Conservation (phyloP, 2,888 invertebrate genomes). For the Anoplius nigerrimus region DNA sequence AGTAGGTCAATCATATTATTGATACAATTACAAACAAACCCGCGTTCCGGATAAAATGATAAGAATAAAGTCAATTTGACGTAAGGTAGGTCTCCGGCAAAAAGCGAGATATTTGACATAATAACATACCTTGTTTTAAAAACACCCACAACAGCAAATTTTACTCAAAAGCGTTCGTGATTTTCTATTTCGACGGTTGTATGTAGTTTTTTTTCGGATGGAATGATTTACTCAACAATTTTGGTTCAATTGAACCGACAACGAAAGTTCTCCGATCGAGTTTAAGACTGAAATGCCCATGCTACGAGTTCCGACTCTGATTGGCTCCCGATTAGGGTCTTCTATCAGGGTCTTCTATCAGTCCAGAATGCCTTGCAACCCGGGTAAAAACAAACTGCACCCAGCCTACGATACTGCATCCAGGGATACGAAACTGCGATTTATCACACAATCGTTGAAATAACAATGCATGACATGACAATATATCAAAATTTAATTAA, state of each 20-base stretch:
- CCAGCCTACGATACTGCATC: no score
- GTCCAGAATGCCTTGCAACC: constrained; percentile 69
- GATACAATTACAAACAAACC: not conserved
- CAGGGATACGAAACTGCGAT: no score
- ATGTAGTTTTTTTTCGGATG: constrained; percentile 28
- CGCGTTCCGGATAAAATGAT: not conserved
- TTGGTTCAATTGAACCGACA: constrained; percentile 61
- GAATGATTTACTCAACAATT: constrained; percentile 58
- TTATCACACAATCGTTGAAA: no score
- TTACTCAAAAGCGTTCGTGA: constrained; percentile 34
- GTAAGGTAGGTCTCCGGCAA: constrained; percentile 36
- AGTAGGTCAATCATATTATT: constrained; percentile 8
- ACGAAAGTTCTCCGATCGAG: constrained; percentile 68
- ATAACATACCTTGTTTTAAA: constrained; percentile 63
- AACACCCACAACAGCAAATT: constrained; percentile 53
- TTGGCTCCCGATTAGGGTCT: constrained; percentile 74
- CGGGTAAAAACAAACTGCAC: constrained; percentile 56
- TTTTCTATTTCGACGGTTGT: constrained; percentile 32
- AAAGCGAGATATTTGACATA: constrained; percentile 36
- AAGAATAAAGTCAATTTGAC: constrained; percentile 42
- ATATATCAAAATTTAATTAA: no score
- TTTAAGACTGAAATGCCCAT: constrained; percentile 69
- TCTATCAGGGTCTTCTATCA: constrained; percentile 76
- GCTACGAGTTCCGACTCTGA: constrained; percentile 56
- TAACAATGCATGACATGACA: no score